Evolutionary conservation across 1,140 invertebrate genomes (phyloP).

Genomic region (Drosophila orosa): DNA sequence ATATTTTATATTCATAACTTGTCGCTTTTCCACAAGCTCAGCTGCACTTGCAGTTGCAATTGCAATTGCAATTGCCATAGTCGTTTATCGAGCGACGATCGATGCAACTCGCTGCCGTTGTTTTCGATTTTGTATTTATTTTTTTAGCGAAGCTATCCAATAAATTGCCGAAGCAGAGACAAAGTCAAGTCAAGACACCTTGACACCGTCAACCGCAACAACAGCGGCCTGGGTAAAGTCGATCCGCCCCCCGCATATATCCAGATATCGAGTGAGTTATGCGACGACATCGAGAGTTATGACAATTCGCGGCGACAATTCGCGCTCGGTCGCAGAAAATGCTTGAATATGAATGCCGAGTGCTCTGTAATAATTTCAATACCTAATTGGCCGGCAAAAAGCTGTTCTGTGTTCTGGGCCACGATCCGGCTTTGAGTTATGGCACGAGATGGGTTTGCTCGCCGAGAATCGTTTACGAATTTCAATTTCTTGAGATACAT

Average conservation of each 20-base stretch:
- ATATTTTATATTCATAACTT: constrained; percentile 83
- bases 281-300: constrained; percentile 69
- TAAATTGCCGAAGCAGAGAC: constrained; percentile 69
- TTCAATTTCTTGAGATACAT: background rate
- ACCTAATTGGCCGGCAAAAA: constrained; percentile 35
- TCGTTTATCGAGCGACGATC: constrained; percentile 75
- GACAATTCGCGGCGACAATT: constrained; percentile 65
- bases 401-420: constrained; percentile 3
- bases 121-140: constrained; percentile 9
- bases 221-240: background rate
- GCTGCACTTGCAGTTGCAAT: constrained; percentile 28
- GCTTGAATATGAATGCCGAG: constrained; percentile 61
- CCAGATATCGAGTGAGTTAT: constrained; percentile 56
- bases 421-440: constrained; percentile 18
- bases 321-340: constrained; percentile 41
- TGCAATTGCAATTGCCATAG: constrained; percentile 32
- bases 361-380: constrained; percentile 54
- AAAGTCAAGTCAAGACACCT: constrained; percentile 65
- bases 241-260: constrained; percentile 1
- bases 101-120: constrained; percentile 53
- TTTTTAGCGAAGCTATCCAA: constrained; percentile 43
- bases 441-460: background rate
- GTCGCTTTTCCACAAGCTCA: constrained; percentile 59
- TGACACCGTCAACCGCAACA: constrained; percentile 50
- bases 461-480: constrained; percentile 1